phyloP scores from a whole-genome alignment of 2,797 vertebrate genomes.

The Falco naumanni region DNA sequence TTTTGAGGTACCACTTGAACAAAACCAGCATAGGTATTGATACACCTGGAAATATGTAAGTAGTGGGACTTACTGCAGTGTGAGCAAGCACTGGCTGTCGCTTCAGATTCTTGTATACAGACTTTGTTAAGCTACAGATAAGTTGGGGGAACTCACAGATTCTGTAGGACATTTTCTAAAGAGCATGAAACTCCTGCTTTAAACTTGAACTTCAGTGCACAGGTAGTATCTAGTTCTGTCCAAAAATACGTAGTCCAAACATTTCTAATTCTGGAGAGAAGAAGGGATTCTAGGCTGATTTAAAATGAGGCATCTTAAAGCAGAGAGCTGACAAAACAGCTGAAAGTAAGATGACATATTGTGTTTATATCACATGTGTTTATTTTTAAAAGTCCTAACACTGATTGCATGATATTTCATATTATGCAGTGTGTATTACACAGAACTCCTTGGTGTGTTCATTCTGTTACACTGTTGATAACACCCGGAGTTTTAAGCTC shows the following conservation, averaged over 20 bases:
- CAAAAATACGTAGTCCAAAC: neutral
- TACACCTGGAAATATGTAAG: neutral
- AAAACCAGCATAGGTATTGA: neutral
- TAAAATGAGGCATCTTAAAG: neutral
- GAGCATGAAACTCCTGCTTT: neutral
- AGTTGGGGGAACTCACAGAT: neutral
- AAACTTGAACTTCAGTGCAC: neutral
- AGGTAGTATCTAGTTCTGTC: neutral
- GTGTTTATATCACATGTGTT: neutral
- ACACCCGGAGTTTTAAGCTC: neutral
- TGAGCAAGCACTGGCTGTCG: neutral
- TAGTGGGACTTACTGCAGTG: neutral
- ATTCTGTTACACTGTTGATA: neutral
- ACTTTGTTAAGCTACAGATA: neutral
- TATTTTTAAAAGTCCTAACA: neutral
- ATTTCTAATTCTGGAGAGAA: neutral
- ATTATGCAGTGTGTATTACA: neutral
- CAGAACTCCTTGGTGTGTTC: neutral
- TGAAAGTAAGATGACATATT: neutral
- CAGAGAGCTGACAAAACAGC: neutral
- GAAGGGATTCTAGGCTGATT: neutral
- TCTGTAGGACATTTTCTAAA: neutral
- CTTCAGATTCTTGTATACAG: neutral
- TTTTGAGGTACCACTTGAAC: neutral
- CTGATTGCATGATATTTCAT: too few relatives aligned